phyloP scores from a whole-genome alignment of 2,888 invertebrate species.

The Idaea biselata region DNA sequence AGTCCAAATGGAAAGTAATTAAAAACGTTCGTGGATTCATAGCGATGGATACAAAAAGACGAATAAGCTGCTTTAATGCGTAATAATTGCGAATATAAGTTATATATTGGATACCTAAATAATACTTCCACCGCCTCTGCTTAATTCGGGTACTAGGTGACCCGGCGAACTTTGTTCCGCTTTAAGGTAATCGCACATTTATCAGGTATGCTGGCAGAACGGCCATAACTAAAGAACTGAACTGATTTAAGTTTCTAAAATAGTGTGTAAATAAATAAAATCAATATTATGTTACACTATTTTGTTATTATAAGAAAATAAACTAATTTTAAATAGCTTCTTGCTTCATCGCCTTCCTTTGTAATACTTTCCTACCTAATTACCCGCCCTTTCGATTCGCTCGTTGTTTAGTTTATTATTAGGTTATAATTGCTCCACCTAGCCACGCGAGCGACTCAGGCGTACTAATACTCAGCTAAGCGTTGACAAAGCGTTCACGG shows the following conservation, averaged over 20 bases:
- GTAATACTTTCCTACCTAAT: background rate
- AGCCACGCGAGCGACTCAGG: conserved; percentile 6
- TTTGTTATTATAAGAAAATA: background rate
- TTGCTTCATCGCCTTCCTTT: background rate
- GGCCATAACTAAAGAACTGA: no score
- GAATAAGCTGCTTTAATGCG: background rate
- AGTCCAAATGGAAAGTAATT: conserved; percentile 1
- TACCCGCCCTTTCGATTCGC: background rate
- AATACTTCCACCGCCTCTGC: no score
- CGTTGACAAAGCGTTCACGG: background rate
- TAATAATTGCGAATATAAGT: background rate
- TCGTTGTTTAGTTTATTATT: conserved; percentile 10
- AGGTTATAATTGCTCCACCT: conserved; percentile 10
- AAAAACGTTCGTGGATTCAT: background rate
- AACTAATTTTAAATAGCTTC: no score
- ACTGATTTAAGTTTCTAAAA: no score
- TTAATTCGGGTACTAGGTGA: no score
- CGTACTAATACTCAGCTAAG: background rate
- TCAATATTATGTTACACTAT: background rate
- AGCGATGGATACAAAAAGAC: background rate
- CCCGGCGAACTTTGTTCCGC: no score
- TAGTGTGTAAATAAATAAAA: no score
- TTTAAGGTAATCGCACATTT: no score
- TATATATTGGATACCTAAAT: background rate
- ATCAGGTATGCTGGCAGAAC: no score